Percentiles rank a stretch among this genome's conserved stretches.
Conservation (phyloP, 2,797 vertebrate species). For the Periophthalmus magnuspinnatus region DNA sequence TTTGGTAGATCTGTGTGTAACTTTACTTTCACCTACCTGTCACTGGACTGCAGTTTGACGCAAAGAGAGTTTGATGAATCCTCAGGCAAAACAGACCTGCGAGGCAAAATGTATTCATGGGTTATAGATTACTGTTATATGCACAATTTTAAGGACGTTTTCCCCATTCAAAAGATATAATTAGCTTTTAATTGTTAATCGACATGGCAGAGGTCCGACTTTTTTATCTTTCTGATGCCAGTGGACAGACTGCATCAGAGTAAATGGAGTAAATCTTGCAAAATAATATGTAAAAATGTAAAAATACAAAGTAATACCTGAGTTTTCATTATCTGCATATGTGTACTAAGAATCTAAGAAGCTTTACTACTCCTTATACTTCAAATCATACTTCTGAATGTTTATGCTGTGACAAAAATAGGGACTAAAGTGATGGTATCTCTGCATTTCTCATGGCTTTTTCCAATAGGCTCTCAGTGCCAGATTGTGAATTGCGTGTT, state of each 20-base stretch:
- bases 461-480: constrained; percentile 56
- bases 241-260: too few relatives aligned
- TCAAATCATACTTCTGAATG: neutral
- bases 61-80: neutral
- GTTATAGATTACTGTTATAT: too few relatives aligned
- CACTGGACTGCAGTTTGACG: neutral
- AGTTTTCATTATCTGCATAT: too few relatives aligned
- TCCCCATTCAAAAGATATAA: too few relatives aligned
- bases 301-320: too few relatives aligned
- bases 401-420: constrained; percentile 53
- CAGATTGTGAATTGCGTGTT: constrained; percentile 27
- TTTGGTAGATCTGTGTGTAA: constrained; percentile 20
- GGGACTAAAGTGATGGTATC: constrained; percentile 65
- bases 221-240: too few relatives aligned
- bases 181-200: too few relatives aligned
- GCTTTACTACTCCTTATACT: neutral
- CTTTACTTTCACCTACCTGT: neutral
- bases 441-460: constrained; percentile 47
- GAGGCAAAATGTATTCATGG: neutral
- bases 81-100: neutral
- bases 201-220: too few relatives aligned
- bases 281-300: too few relatives aligned
- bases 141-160: too few relatives aligned
- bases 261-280: too few relatives aligned
- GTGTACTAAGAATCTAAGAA: too few relatives aligned